Base-by-base conservation (phyloP, 2,113 vertebrate species). In the Sceloporus undulatus region DNA sequence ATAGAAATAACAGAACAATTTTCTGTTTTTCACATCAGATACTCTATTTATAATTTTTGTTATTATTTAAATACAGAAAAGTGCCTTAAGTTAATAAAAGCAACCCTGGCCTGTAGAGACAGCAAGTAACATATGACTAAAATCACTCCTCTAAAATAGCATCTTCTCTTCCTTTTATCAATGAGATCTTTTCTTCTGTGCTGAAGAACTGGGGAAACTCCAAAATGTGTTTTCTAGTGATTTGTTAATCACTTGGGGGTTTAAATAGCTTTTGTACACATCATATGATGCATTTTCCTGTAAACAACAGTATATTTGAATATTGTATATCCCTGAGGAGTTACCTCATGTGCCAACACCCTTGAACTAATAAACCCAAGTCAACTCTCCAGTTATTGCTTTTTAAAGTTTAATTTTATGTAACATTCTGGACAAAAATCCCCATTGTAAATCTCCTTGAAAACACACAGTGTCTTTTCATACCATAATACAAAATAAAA, bases 301-400 rank as follows among this genome's bases (percentile, higher is more conserved):
- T 78, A 76, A 92, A 21, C 54, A 68, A 27, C 42, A 90, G 42
- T 86, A 79, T 89, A 6, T n/a, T 27, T 54, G 9, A 83, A 19
- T 84, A 40, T 9, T 68, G 85, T 80, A 65, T 68, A 56, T 7
- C 9, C 75, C 66, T 0, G 42, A 82, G 68, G 77, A 91, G 42
- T 89, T 77, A 54, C 62, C 29, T 85, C 85, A 82, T 77, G 48
- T 73, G 56, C 71, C 38, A 85, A 52, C 0, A 0, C 18, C 83
- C 3, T 87, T 80, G 85, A 89, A 84, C 86, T 91, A 90, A 84
- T 92, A 90, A 82, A 91, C 85, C 56, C 59, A 79, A n/a, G 91
- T 91, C 52, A 87, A 6, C 83, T 6, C 87, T 92, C 84, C 79
- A 42, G 80, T 90, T 91, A 56, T 52, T 82, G 29, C 88, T 89